phyloP scores from a whole-genome alignment of 2,888 invertebrate species.

The Smittia aterrima region DNA sequence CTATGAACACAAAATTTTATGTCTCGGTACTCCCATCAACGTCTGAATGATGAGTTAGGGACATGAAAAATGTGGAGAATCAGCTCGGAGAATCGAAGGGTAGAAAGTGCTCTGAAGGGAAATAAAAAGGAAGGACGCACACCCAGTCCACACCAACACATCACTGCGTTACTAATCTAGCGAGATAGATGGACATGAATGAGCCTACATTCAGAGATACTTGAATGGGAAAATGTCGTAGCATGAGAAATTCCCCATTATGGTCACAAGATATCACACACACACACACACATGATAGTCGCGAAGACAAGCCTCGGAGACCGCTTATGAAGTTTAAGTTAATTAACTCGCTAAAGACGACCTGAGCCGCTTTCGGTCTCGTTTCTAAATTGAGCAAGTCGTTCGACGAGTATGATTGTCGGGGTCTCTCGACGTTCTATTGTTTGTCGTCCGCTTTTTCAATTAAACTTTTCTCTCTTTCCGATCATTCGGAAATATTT shows the following conservation, averaged over 20 bases:
- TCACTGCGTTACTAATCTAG: background rate
- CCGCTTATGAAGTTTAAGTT: slow-evolving; percentile 10
- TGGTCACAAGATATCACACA: background rate
- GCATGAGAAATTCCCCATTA: slow-evolving; percentile 1
- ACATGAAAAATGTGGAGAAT: background rate
- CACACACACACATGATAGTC: background rate
- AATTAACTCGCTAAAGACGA: slow-evolving; percentile 14
- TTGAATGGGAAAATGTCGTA: slow-evolving; percentile 3
- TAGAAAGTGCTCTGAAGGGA: slow-evolving; percentile 2
- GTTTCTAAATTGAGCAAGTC: background rate
- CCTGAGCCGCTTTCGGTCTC: background rate
- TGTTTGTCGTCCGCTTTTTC: background rate
- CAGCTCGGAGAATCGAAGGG: background rate
- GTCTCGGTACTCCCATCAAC: slow-evolving; percentile 4
- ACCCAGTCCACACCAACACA: slow-evolving; percentile 9
- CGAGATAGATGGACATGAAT: no score
- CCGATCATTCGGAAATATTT: background rate
- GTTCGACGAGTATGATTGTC: background rate
- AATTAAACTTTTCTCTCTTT: background rate
- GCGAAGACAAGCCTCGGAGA: background rate
- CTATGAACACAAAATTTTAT: background rate
- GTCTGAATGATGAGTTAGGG: background rate
- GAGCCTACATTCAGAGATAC: background rate
- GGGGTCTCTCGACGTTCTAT: background rate
- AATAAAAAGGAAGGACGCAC: slow-evolving; percentile 5